phyloP scores from a whole-genome alignment of 2,113 vertebrate species.

The Bubo scandiacus region DNA sequence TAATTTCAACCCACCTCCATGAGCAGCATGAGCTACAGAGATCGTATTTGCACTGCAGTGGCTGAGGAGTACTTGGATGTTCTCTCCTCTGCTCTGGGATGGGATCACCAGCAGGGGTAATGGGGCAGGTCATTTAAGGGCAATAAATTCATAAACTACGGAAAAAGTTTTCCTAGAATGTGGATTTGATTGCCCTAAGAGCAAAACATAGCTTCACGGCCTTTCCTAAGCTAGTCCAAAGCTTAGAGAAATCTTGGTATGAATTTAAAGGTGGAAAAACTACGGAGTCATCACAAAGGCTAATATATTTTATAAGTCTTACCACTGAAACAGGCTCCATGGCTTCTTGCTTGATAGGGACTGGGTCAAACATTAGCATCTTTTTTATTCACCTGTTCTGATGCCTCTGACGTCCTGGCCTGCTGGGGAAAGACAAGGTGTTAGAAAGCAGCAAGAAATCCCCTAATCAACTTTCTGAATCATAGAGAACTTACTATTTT shows the following conservation, averaged over 20 bases:
- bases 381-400: conserved; percentile 67
- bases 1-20: not conserved
- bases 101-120: not conserved
- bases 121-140: not conserved
- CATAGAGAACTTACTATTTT: not conserved
- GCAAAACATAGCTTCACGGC: not conserved
- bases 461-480: not conserved
- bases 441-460: not conserved
- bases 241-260: not conserved
- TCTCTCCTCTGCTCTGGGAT: not conserved
- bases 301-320: conserved; percentile 46
- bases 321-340: conserved; percentile 90
- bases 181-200: not conserved
- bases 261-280: not conserved
- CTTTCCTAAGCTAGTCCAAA: not conserved
- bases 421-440: not conserved
- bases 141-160: not conserved
- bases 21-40: not conserved
- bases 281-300: not conserved
- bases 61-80: not conserved
- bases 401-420: conserved; percentile 34
- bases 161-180: not conserved
- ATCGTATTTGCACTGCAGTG: not conserved
- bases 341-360: conserved; percentile 89
- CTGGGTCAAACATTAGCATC: conserved; percentile 97